Evolutionary conservation across 2,797 vertebrate species (phyloP).

Genomic region (Alfaro cultratus): DNA sequence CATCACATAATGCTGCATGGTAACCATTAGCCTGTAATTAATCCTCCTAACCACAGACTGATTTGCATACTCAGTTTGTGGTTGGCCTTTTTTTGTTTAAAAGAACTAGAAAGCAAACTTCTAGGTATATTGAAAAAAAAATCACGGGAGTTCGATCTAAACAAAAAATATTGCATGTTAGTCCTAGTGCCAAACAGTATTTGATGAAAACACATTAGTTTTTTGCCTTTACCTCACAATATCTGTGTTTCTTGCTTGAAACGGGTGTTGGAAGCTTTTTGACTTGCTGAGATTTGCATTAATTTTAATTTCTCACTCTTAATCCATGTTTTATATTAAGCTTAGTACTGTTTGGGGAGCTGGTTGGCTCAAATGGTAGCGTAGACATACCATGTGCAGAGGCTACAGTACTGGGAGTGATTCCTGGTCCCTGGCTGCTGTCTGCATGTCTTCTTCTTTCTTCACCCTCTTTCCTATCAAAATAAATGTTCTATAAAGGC

Average conservation of each 20-base stretch:
- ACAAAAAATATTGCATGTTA: neutral
- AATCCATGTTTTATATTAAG: neutral
- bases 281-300: neutral
- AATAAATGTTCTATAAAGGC: neutral
- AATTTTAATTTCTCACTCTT: neutral
- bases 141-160: neutral
- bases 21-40: neutral
- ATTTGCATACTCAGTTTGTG: neutral
- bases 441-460: neutral
- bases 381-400: neutral
- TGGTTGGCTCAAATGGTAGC: neutral
- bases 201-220: neutral
- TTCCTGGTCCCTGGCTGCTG: neutral
- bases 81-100: neutral
- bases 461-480: neutral
- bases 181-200: neutral
- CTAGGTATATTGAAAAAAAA: neutral
- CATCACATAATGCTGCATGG: neutral
- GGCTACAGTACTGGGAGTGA: neutral
- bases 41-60: neutral
- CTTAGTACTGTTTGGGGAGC: neutral
- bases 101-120: neutral
- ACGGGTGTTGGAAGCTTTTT: neutral
- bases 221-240: neutral
- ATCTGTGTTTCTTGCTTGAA: neutral